phyloP scores from a whole-genome alignment of 2,113 vertebrate species.

The Propithecus coquereli region DNA sequence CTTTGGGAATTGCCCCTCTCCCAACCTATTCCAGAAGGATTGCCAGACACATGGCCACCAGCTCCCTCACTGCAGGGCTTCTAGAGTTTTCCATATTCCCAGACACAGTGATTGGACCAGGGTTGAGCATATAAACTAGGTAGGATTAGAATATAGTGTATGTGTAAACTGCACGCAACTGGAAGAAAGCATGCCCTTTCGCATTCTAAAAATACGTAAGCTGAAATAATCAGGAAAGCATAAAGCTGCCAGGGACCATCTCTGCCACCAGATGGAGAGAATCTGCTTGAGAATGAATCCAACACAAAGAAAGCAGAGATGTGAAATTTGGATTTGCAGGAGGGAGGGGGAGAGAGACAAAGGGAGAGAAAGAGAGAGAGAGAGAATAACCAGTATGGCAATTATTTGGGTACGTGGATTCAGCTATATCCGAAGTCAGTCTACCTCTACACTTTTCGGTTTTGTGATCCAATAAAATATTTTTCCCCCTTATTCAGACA shows the following conservation, averaged over 20 bases:
- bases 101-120: not conserved
- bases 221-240: not conserved
- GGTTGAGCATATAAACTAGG: not conserved
- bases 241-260: not conserved
- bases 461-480: not conserved
- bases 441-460: not conserved
- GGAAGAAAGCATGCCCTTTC: not conserved
- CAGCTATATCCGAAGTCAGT: not conserved
- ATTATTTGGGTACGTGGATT: not conserved
- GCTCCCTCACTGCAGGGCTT: not conserved
- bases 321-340: not conserved
- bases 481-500: not conserved
- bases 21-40: not conserved
- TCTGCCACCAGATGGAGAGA: not conserved
- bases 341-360: not conserved
- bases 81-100: not conserved
- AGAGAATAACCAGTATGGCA: not conserved
- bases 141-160: not conserved
- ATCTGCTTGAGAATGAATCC: not conserved
- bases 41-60: not conserved
- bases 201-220: not conserved
- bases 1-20: not conserved
- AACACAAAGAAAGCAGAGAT: not conserved
- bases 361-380: not conserved
- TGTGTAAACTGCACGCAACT: not conserved